Conservation (phyloP, 2,888 invertebrate genomes). For the Rhimphoctona megacephalus region DNA sequence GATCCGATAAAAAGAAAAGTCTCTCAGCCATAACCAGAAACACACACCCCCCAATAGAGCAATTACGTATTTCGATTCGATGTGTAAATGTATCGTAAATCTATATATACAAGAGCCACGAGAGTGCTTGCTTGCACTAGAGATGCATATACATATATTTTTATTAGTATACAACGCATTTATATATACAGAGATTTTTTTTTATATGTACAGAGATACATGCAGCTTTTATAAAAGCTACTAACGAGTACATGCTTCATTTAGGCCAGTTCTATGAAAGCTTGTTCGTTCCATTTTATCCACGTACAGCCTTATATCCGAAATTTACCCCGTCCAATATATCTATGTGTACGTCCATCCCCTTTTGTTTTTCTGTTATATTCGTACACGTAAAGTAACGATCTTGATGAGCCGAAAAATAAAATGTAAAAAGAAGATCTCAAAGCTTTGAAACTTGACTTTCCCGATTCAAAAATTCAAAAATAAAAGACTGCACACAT, state of each 20-base stretch:
- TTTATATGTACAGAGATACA: not conserved
- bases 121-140: not conserved
- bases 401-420: not conserved
- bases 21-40: not conserved
- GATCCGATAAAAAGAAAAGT: constrained; percentile 4
- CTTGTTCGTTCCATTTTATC: constrained; percentile 36
- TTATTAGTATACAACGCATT: too few relatives aligned
- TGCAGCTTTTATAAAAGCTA: constrained; percentile 8
- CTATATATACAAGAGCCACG: constrained; percentile 9
- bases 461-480: not conserved
- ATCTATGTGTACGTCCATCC: not conserved
- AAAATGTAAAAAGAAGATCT: not conserved
- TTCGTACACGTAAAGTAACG: not conserved
- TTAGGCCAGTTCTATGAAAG: constrained; percentile 19
- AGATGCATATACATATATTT: not conserved
- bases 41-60: not conserved
- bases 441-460: not conserved
- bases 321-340: not conserved
- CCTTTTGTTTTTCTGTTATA: not conserved
- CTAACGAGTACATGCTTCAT: constrained; percentile 58
- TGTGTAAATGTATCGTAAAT: constrained; percentile 32
- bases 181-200: too few relatives aligned
- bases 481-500: not conserved
- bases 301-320: not conserved
- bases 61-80: constrained; percentile 35